A percentile compares a stretch with the other conserved stretches of the same genome.
Conservation (phyloP, 2,888 invertebrate genomes). For the Andrena camellia region DNA sequence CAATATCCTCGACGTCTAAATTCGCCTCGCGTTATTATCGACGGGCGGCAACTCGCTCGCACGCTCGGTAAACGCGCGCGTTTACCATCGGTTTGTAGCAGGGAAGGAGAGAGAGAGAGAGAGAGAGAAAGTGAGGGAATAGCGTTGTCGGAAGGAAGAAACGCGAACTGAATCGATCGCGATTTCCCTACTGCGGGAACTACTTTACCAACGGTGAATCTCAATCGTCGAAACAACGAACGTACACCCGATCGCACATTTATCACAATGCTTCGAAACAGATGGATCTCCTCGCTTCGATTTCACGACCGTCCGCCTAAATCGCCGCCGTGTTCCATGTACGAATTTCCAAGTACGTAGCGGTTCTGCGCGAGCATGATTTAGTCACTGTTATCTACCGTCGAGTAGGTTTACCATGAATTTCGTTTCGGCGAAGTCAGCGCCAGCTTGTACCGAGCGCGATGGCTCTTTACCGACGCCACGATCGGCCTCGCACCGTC, state of each 20-base stretch:
- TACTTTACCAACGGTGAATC: slow-evolving; percentile 30
- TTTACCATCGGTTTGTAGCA: background rate
- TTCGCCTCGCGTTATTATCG: slow-evolving; percentile 49
- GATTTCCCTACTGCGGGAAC: background rate
- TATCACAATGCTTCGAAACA: slow-evolving; percentile 41
- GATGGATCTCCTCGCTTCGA: background rate
- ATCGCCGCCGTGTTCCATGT: background rate
- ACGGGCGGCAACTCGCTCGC: slow-evolving; percentile 55
- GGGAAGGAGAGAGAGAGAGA: background rate
- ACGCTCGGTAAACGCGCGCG: slow-evolving; percentile 35
- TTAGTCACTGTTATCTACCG: slow-evolving; percentile 7
- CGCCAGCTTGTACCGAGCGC: slow-evolving; percentile 27
- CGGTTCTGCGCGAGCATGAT: background rate
- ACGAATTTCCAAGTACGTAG: slow-evolving; percentile 1
- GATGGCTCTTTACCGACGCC: slow-evolving; percentile 13
- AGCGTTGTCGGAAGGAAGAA: slow-evolving; percentile 9
- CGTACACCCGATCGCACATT: slow-evolving; percentile 25
- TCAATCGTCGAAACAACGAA: slow-evolving; percentile 1
- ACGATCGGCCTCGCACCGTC: slow-evolving; percentile 41
- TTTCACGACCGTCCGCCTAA: background rate
- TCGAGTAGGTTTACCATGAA: slow-evolving; percentile 6
- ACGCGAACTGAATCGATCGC: slow-evolving; percentile 31
- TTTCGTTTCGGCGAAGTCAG: slow-evolving; percentile 15
- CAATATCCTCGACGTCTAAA: slow-evolving; percentile 61
- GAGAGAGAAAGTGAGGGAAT: slow-evolving; percentile 4